Base-by-base conservation (phyloP, 1,140 invertebrate genomes). In the Semibalanus balanoides region DNA sequence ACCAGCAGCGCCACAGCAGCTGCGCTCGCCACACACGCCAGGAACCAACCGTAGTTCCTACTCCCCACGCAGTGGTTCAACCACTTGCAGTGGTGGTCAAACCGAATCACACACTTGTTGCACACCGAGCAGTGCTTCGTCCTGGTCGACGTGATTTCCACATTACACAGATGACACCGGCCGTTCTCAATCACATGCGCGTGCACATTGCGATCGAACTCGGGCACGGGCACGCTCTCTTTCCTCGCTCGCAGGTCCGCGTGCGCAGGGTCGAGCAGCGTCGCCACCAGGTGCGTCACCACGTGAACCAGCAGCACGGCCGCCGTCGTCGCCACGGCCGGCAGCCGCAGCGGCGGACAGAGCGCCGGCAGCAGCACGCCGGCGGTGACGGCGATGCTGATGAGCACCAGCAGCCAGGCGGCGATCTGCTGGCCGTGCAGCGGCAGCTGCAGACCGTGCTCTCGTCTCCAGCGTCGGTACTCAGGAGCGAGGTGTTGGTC, bases 81-180 rank as follows among this genome's bases (percentile, higher is more conserved):
- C 96, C 96, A 99, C 85, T 97, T 96, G 86, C 96, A 98, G 83
- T 98, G 96, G 80, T 89, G 88, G 80, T 98, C 97, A 84, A 98
- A 98, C 51, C 89, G 87, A 9, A 89, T 88, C 0, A 98, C 90
- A 84, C 97, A 99, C 86, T 98, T 98, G 85, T 99, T 98, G 84
- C 97, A 99, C 74, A 93, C 88, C 79, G 92, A 92, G 82, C 97
- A 98, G 84, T 98, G 97, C 84, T 99, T 99, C 0, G 95, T 95
- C 71, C 88, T 81, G 64, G 85, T 85, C 29, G 87, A 86, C 22
- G 87, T 88, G 3, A 90, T 91, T 75, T 89, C 87, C 79, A 95
- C 91, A 83, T 95, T 93, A 84, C 96, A 99, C 77, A 98, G 85
- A 81, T 98, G 93, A 83, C 96, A 99, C 70, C 93, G 87, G 64